Conservation (phyloP, 2,888 invertebrate species). For the Drosophila niveifrons region DNA sequence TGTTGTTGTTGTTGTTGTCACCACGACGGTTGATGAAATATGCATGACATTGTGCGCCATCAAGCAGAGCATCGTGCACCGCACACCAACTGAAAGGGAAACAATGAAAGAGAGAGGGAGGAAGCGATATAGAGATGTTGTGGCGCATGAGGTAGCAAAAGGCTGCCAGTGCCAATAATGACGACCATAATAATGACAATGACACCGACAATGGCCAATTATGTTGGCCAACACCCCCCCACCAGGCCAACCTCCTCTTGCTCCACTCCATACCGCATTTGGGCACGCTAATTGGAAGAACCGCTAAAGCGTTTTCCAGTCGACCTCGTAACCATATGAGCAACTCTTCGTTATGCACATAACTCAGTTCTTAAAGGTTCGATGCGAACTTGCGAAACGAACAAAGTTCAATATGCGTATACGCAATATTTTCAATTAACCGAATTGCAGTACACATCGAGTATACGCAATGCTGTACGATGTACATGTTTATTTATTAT, state of each 20-base stretch:
- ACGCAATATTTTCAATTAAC: constrained; percentile 8
- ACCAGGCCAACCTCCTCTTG: neutral
- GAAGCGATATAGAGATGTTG: no score
- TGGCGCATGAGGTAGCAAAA: neutral
- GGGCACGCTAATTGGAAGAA: constrained; percentile 45
- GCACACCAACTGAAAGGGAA: neutral
- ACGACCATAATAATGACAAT: constrained; percentile 70
- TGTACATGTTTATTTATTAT: no score
- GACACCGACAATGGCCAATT: constrained; percentile 67
- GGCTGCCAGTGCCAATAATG: constrained; percentile 56
- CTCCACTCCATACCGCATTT: constrained; percentile 1
- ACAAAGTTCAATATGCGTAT: constrained; percentile 24
- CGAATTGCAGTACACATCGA: constrained; percentile 1
- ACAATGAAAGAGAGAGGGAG: neutral
- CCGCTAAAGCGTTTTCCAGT: constrained; percentile 42
- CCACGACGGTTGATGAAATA: constrained; percentile 67
- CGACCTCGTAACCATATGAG: constrained; percentile 2
- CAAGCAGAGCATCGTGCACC: constrained; percentile 13
- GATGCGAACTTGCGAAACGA: neutral
- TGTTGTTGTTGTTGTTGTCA: constrained; percentile 49
- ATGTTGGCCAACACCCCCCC: constrained; percentile 44
- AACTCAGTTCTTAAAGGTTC: neutral
- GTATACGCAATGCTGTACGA: constrained; percentile 20
- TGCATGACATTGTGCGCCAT: constrained; percentile 60
- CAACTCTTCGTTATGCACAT: neutral